phyloP scores from a whole-genome alignment of 2,113 vertebrate genomes.

The Tauraco erythrolophus region DNA sequence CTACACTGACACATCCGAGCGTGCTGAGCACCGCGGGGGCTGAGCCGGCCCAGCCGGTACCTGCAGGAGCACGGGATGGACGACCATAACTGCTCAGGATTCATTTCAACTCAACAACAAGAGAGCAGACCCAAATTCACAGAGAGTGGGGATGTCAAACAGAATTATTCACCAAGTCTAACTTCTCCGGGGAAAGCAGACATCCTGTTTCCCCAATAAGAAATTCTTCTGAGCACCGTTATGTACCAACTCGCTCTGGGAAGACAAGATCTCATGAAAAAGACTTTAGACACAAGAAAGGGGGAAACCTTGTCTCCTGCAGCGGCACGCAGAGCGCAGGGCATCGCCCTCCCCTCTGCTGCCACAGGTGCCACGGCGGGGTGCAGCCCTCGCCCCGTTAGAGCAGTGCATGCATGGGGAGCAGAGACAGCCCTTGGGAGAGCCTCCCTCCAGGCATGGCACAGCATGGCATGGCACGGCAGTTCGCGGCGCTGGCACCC shows the following conservation, averaged over 20 bases:
- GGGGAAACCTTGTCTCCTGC: neutral
- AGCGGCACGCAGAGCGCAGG: neutral
- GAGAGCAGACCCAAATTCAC: neutral
- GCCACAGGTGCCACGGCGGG: rapidly evolving
- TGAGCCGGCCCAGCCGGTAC: rapidly evolving
- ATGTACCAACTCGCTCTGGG: neutral
- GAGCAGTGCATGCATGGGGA: rapidly evolving
- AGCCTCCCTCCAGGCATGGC: neutral
- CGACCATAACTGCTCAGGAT: rapidly evolving
- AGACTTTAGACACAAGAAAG: neutral
- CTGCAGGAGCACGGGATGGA: rapidly evolving
- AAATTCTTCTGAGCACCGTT: neutral
- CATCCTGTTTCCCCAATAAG: neutral
- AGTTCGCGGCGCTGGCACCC: rapidly evolving
- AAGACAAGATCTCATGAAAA: neutral
- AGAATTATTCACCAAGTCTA: neutral
- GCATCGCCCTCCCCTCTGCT: neutral
- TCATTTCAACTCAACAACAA: neutral
- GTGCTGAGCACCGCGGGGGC: rapidly evolving
- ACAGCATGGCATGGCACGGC: neutral
- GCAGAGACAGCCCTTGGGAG: neutral
- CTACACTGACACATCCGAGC: rapidly evolving
- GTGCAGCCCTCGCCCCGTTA: neutral
- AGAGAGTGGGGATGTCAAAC: neutral
- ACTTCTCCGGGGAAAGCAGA: neutral